These are phyloP conservation scores for Cosmorhoe ocellata DNA, from an alignment of 2,888 invertebrate genomes.

Conservation along the genomic window DNA sequence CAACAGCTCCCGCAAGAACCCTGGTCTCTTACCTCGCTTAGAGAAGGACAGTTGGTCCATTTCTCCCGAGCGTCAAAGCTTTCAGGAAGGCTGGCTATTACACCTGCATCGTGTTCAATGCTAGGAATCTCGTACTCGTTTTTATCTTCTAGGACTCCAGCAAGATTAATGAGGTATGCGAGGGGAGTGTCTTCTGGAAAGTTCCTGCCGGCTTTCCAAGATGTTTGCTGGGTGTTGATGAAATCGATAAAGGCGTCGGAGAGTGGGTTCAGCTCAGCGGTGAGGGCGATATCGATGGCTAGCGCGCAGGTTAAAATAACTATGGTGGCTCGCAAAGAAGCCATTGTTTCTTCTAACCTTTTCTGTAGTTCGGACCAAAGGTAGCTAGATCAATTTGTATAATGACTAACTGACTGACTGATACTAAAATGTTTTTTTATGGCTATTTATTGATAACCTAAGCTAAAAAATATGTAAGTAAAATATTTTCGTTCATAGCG, in stretches of 20 bases:
- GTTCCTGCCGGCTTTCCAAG: constrained; percentile 91
- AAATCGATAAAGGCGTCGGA: constrained; percentile 87
- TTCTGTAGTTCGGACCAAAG: too few relatives aligned
- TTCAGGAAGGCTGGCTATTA: constrained; percentile 83
- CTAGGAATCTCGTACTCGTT: constrained; percentile 84
- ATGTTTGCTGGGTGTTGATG: constrained; percentile 85
- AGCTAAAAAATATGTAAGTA: too few relatives aligned
- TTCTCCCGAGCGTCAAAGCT: constrained; percentile 90
- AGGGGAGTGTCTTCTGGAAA: constrained; percentile 68
- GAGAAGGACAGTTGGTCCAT: constrained; percentile 93
- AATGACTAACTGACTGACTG: too few relatives aligned
- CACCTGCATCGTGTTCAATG: constrained; percentile 52
- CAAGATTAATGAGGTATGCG: constrained; percentile 70
- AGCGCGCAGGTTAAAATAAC: constrained; percentile 53
- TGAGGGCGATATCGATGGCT: constrained; percentile 36
- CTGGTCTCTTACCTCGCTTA: constrained; percentile 91
- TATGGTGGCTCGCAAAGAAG: constrained; percentile 42
- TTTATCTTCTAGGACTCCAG: constrained; percentile 24
- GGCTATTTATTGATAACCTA: too few relatives aligned
- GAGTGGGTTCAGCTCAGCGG: constrained; percentile 60
- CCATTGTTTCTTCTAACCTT: not conserved
- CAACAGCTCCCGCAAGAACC: constrained; percentile 96
- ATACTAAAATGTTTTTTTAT: too few relatives aligned
- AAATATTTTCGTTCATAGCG: too few relatives aligned
- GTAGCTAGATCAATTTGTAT: too few relatives aligned